phyloP scores from a whole-genome alignment of 1,140 invertebrate species.

The Aporrectodea caliginosa region DNA sequence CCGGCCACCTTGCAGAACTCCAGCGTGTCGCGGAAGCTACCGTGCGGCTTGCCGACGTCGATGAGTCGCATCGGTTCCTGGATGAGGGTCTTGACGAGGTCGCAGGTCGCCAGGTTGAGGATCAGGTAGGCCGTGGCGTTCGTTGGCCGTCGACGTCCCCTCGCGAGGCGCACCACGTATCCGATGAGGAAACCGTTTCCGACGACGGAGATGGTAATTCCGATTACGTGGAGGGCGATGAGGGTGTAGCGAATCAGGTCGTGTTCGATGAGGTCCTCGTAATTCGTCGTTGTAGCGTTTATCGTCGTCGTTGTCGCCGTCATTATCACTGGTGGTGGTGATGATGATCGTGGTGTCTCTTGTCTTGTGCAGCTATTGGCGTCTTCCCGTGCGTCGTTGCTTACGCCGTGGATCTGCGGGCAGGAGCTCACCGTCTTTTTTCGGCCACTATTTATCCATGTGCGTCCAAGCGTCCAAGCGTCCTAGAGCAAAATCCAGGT shows the following conservation, averaged over 20 bases:
- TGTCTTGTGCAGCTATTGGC: too few species aligned
- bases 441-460: too few species aligned
- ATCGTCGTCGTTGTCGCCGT: background rate
- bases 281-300: background rate
- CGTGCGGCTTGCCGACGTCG: background rate
- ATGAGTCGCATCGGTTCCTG: background rate
- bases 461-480: too few species aligned
- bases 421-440: too few species aligned
- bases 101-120: conserved; percentile 7
- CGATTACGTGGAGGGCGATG: background rate
- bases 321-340: background rate
- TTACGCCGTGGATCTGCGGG: too few species aligned
- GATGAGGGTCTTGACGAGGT: background rate
- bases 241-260: background rate
- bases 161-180: background rate
- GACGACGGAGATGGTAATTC: background rate
- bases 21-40: background rate
- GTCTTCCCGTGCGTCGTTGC: too few species aligned
- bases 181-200: conserved; percentile 3
- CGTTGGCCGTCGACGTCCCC: background rate
- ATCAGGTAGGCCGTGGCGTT: conserved; percentile 5
- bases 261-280: conserved; percentile 2
- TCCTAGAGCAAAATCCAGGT: too few species aligned
- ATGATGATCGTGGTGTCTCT: too few species aligned
- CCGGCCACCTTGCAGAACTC: background rate